These are phyloP conservation scores for Nerophis lumbriciformis DNA, from an alignment of 2,113 vertebrate genomes.

Conservation along the genomic window DNA sequence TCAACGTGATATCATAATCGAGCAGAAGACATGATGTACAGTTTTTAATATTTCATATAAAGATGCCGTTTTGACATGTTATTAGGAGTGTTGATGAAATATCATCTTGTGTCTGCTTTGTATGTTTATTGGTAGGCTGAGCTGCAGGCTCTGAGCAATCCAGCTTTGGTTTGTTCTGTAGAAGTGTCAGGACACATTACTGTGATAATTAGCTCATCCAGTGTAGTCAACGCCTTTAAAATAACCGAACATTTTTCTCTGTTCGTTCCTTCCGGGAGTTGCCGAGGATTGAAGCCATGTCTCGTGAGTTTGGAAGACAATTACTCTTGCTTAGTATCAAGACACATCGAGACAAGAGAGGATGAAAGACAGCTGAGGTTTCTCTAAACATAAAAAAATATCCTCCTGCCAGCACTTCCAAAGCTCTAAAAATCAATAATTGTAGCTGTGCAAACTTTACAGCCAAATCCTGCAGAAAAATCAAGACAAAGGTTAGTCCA, in stretches of 20 bases:
- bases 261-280: neutral
- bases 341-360: neutral
- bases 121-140: conserved; percentile 9
- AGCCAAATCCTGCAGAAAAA: neutral
- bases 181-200: conserved; percentile 41
- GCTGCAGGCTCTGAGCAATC: conserved; percentile 31
- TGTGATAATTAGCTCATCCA: neutral
- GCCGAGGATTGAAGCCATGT: neutral
- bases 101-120: conserved; percentile 1
- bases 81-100: neutral
- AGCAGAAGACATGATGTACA: conserved; percentile 16
- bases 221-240: neutral
- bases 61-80: conserved; percentile 1
- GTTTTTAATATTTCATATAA: conserved; percentile 21
- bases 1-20: conserved; percentile 19
- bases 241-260: neutral
- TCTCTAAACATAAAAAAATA: neutral
- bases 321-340: neutral
- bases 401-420: neutral
- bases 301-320: neutral
- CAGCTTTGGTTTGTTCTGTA: conserved; percentile 3
- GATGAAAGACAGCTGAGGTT: neutral
- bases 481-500: neutral
- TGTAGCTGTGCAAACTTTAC: neutral
- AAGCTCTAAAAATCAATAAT: neutral